Percentiles rank a stretch among this genome's conserved stretches.
Evolutionary conservation across 2,113 vertebrate species (phyloP).

Genomic region (Upupa epops): DNA sequence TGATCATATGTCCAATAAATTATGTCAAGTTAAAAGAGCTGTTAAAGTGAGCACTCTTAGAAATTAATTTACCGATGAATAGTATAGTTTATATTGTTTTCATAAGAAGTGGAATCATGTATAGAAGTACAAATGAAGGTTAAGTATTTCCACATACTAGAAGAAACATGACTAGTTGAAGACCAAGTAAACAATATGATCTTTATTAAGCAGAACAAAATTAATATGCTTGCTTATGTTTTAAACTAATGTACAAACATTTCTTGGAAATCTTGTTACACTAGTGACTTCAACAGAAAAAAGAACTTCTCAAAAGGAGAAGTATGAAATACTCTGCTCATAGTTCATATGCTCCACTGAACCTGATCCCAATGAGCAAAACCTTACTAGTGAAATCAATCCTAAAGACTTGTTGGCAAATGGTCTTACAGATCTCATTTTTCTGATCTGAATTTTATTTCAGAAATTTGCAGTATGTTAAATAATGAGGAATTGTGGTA

Average conservation of each 20-base stretch:
- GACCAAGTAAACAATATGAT: neutral
- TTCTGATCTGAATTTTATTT: slow-evolving; percentile 69
- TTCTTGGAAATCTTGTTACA: neutral
- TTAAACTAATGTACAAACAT: slow-evolving; percentile 8
- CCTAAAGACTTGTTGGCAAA: slow-evolving; percentile 62
- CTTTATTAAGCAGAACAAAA: neutral
- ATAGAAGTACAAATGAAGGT: neutral
- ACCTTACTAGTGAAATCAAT: slow-evolving; percentile 58
- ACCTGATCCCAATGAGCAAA: slow-evolving; percentile 62
- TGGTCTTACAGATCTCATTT: slow-evolving; percentile 68
- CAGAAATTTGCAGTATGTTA: slow-evolving; percentile 35
- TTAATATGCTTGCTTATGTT: slow-evolving; percentile 11
- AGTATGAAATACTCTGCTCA: slow-evolving; percentile 1
- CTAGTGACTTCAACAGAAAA: neutral
- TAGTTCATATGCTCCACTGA: slow-evolving; percentile 42
- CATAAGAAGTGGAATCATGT: neutral
- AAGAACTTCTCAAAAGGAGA: neutral
- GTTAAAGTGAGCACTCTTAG: neutral
- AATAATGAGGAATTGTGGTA: slow-evolving; percentile 44
- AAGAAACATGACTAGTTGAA: neutral
- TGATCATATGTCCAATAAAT: slow-evolving; percentile 2
- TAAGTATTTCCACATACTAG: neutral
- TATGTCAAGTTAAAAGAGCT: slow-evolving; percentile 16
- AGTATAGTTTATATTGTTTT: neutral
- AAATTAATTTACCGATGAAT: slow-evolving; percentile 1